Evolutionary conservation across 2,797 vertebrate species (phyloP), one percentile per base, ranked within the genome.

Genomic region (Schizopygopsis malacanthus): DNA sequence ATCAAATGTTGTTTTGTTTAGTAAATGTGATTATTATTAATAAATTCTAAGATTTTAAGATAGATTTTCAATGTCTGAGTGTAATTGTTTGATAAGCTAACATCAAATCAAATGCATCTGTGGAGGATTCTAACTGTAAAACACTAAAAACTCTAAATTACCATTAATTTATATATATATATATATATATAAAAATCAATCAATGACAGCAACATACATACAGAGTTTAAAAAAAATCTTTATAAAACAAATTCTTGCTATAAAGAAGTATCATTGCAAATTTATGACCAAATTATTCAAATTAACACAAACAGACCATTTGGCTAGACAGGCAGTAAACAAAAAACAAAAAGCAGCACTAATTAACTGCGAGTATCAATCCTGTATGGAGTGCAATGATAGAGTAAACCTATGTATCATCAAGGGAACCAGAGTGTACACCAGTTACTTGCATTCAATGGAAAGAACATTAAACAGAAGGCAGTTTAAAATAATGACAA

Each of bases 251-350:
- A 85, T 33, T 33, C 10, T 33, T 15, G 18, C 39, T 71, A 71
- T 70, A 79, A 79, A 84, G 37, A 84, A 72, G 12, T 69, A 45
- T 20, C 76, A 71, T 72, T 85, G 37, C 20, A 77, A 69, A 54
- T 43, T 43, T 56, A 50, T 56, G 47, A 61, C 28, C 52, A 71
- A 71, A 22, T 25, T 61, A 79, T 47, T 18, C 65, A 79, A 71
- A 52, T 7, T 37, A 70, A 59, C 13, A 77, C 22, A 5, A 78
- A 78, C 15, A 45, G 37, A 78, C 70, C 41, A 79, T 85, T 72
- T 85, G 83, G 76, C 76, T 37, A 41, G 15, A 59, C 1, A 59
- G 61, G 11, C 5, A 52, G 37, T 52, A 33, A 65, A 77, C 43
- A 47, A 82, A 28, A 33, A 16, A 69, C 43, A 63, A 56, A 28